These are phyloP conservation scores for Erythrocercus mccallii DNA, from an alignment of 2,113 vertebrate genomes.

Conservation along the genomic window DNA sequence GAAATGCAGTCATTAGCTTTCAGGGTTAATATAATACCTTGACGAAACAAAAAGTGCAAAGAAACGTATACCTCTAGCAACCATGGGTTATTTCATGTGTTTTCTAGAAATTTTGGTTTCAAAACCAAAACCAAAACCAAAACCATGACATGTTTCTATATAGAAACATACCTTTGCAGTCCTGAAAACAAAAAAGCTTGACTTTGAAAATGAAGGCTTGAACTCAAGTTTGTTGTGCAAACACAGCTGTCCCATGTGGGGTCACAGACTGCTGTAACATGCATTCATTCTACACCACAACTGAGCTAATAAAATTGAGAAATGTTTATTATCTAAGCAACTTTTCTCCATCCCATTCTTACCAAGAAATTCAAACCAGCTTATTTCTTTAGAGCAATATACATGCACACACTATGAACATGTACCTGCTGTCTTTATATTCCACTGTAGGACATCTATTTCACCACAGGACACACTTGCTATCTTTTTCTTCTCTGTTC, in stretches of 20 bases:
- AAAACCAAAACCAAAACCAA: background rate
- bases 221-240: background rate
- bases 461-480: background rate
- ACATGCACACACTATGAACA: background rate
- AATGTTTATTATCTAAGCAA: background rate
- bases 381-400: background rate
- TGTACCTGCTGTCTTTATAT: background rate
- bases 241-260: background rate
- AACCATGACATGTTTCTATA: background rate
- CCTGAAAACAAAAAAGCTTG: background rate
- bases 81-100: fast-evolving
- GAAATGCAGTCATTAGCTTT: background rate
- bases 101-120: background rate
- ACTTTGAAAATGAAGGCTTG: background rate
- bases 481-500: background rate
- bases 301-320: background rate
- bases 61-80: background rate
- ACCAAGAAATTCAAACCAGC: background rate
- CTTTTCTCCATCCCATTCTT: background rate
- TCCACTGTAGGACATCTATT: background rate
- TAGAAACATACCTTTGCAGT: background rate
- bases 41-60: background rate
- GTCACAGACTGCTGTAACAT: background rate
- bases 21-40: background rate
- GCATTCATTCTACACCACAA: background rate